Evolutionary conservation across 1,140 invertebrate species (phyloP).

Genomic region (Pogonomyrmex barbatus): DNA sequence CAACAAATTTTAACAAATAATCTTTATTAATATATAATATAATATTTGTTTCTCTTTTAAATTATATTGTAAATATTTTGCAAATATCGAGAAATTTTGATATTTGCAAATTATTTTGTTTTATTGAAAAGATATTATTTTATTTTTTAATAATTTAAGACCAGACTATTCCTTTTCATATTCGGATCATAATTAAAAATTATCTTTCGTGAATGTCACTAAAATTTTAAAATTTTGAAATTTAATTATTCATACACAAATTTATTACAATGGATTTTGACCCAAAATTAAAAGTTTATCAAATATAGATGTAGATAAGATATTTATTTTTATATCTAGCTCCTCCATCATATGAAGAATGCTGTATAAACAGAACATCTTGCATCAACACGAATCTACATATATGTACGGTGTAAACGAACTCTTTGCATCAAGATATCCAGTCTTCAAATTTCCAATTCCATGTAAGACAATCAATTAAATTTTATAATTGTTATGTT

Average conservation of each 20-base stretch:
- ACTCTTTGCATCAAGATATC: slow-evolving; percentile 63
- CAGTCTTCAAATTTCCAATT: slow-evolving; percentile 57
- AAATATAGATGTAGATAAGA: neutral
- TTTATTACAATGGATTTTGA: neutral
- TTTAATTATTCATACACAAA: neutral
- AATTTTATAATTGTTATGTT: neutral
- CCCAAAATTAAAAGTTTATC: neutral
- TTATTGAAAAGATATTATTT: neutral
- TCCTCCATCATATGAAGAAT: slow-evolving; percentile 70
- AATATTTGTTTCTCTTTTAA: neutral
- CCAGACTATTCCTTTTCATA: neutral
- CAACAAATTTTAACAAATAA: neutral
- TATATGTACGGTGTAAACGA: slow-evolving; percentile 31
- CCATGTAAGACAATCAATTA: slow-evolving; percentile 17
- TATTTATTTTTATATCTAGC: slow-evolving; percentile 34
- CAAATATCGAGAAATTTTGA: neutral
- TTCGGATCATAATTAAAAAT: neutral
- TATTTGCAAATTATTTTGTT: neutral
- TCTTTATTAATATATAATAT: slow-evolving; percentile 15
- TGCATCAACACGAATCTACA: slow-evolving; percentile 44
- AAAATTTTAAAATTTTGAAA: neutral
- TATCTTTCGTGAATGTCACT: neutral
- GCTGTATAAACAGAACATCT: slow-evolving; percentile 38
- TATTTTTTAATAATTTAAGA: neutral
- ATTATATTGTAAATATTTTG: neutral